Percentiles rank a stretch among this genome's conserved stretches.
Conservation (phyloP, 2,113 vertebrate genomes). For the Dipodomys stephensi region DNA sequence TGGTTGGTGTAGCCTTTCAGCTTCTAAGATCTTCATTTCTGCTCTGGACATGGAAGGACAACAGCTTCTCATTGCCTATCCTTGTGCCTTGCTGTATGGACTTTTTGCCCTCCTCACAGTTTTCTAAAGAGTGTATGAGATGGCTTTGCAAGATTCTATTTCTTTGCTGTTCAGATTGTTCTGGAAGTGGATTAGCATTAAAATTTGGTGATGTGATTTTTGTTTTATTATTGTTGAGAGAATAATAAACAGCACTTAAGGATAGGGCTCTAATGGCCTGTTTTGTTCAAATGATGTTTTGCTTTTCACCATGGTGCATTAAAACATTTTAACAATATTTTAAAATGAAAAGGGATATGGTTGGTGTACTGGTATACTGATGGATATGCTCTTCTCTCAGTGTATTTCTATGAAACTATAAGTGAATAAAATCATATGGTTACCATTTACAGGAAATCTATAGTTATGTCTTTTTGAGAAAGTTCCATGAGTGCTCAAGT, state of each 20-base stretch:
- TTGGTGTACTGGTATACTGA: background rate
- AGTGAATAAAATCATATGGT: conserved; percentile 39
- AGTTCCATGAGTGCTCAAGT: background rate
- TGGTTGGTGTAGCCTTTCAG: conserved; percentile 94
- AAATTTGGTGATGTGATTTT: conserved; percentile 73
- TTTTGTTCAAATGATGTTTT: conserved; percentile 67
- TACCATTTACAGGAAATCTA: background rate
- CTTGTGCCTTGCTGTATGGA: conserved; percentile 93
- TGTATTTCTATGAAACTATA: conserved; percentile 45
- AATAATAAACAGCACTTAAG: conserved; percentile 72
- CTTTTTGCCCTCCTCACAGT: conserved; percentile 93
- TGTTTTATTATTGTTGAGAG: conserved; percentile 71
- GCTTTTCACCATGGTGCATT: conserved; percentile 26
- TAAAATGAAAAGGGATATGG: conserved; percentile 51
- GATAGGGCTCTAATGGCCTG: conserved; percentile 54
- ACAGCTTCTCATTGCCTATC: conserved; percentile 93
- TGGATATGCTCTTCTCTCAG: background rate
- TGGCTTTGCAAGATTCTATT: conserved; percentile 26
- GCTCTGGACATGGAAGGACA: conserved; percentile 94
- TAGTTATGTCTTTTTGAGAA: background rate
- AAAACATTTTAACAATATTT: conserved; percentile 53
- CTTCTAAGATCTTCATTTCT: conserved; percentile 94
- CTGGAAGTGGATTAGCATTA: conserved; percentile 63
- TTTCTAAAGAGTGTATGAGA: conserved; percentile 86
- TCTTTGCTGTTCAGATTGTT: conserved; percentile 62